A percentile compares a stretch with the other conserved stretches of the same genome.
phyloP scores from a whole-genome alignment of 2,797 vertebrate species.

The Trachurus trachurus region DNA sequence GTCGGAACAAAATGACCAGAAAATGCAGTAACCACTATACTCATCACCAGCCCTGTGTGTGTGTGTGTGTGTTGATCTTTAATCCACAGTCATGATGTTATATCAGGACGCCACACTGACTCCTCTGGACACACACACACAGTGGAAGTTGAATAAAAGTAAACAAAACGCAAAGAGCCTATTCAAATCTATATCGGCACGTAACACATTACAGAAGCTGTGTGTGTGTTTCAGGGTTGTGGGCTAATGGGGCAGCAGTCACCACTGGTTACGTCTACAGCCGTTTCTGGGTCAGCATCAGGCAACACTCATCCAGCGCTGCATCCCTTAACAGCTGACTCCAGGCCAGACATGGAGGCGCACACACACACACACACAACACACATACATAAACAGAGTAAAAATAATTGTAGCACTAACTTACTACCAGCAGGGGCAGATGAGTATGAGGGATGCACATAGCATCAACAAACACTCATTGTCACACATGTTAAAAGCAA shows the following conservation, averaged over 20 bases:
- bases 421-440: conserved; percentile 41
- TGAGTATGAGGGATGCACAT: not conserved
- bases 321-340: conserved; percentile 72
- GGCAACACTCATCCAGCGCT: conserved; percentile 61
- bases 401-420: conserved; percentile 5
- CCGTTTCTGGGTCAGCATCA: conserved; percentile 80
- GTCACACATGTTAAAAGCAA: not conserved
- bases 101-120: not conserved
- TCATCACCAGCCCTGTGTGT: not conserved
- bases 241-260: conserved; percentile 73
- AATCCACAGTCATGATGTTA: not conserved
- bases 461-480: not conserved
- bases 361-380: not conserved
- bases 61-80: not conserved
- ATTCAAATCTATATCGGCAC: not conserved
- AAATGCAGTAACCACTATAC: not conserved
- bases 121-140: not conserved
- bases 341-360: conserved; percentile 59
- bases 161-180: not conserved
- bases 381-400: not conserved
- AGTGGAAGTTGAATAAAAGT: not conserved
- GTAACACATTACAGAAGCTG: not conserved
- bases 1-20: conserved; percentile 2
- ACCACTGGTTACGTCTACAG: conserved; percentile 68
- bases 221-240: conserved; percentile 48